Percentiles rank a stretch among this genome's conserved stretches.
phyloP scores from a whole-genome alignment of 2,113 vertebrate species.

The Columbina picui region DNA sequence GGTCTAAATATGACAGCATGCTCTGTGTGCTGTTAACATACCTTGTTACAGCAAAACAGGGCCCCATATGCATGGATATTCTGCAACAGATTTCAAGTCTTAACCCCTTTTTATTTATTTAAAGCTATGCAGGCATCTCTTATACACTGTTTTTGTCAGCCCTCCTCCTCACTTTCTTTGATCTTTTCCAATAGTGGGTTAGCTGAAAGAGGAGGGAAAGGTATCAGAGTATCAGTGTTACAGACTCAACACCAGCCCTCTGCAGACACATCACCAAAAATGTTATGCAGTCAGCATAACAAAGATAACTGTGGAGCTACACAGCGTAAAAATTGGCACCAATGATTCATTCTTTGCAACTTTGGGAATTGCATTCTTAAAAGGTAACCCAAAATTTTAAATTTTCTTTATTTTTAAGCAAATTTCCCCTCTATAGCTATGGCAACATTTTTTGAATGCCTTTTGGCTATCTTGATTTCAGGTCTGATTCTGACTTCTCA shows the following conservation, averaged over 20 bases:
- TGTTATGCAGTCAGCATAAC: conserved; percentile 12
- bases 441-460: neutral
- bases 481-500: neutral
- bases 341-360: neutral
- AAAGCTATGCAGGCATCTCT: conserved; percentile 40
- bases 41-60: conserved; percentile 25
- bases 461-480: neutral
- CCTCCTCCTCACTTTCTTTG: conserved; percentile 54
- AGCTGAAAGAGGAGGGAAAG: conserved; percentile 22
- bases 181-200: conserved; percentile 53
- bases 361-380: neutral
- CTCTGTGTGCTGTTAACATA: neutral
- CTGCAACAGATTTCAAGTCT: conserved; percentile 34
- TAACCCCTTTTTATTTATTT: conserved; percentile 64
- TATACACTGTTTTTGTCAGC: conserved; percentile 35
- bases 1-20: neutral
- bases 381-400: neutral
- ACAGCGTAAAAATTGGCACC: neutral
- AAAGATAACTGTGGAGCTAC: conserved; percentile 29
- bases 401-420: neutral
- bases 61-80: neutral
- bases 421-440: neutral
- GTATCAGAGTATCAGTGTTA: conserved; percentile 9
- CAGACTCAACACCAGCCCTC: conserved; percentile 47
- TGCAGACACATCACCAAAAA: conserved; percentile 24